Evolutionary conservation across 1,140 invertebrate genomes (phyloP), one percentile per base, ranked within the genome.

Genomic region (Stenopsyche tienmushanensis): DNA sequence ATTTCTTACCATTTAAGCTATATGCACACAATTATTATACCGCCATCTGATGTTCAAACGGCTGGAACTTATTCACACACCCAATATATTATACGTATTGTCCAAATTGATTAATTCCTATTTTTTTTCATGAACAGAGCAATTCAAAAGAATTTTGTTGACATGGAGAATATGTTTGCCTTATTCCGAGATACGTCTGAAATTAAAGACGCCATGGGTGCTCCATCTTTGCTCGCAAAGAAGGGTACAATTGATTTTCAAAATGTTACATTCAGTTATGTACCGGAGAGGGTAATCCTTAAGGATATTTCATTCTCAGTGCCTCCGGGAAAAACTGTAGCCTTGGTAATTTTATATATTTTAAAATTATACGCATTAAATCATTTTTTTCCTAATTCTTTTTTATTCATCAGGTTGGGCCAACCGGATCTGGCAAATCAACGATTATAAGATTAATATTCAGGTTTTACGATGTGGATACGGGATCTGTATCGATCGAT

Each of bases 111-210:
- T 34, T 55, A 42, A 55, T 45, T 54, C 17, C 24, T 1, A 44
- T 13, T 50, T 47, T 67, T 15, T 71, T n/a, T n/a, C n/a, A n/a
- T n/a, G n/a, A n/a, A 55, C 73, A 95, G 94, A 74, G 90, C 93
- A 49, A 97, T 99, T 66, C 96, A 99, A 74, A 94, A 94, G 76
- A 94, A 96, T 74, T 98, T 99, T 74, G 88, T 98, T 21, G 97
- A 99, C 72, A 99, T 99, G 97, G 97, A 99, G 82, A 98, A 99
- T 76, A 98, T 99, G 96, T 96, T 99, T 79, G 95, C 98, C 59
- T 75, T 99, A 49, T 80, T 99, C 52, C 85, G 88, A 52, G 91
- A 96, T 76, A 84, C 91, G 21, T 84, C 90, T 67, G 96, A 98
- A 82, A 85, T 98, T 50, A 82, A 87, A 13, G 94, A 98, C 82